Base-by-base conservation (phyloP, 2,888 invertebrate genomes). In the Idaea straminata region DNA sequence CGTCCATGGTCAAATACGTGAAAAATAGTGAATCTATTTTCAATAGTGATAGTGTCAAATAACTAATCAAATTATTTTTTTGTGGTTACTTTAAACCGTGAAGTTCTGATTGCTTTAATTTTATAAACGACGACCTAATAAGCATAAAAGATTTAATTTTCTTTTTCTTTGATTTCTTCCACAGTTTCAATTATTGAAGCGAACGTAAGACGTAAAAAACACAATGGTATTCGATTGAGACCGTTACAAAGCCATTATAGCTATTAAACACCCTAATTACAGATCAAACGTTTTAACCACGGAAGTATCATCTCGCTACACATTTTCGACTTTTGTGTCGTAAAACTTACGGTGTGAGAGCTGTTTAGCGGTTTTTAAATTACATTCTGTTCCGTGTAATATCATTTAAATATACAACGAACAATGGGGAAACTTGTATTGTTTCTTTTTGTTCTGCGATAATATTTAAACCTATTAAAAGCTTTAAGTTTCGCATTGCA, bases 211-310 rank as follows among this genome's bases (percentile, higher is more conserved):
- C 72, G 77, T 74, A 80, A 83, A 85, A 84, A 87, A 89, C 80
- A 87, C 87, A 87, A 88, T 84, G 76, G 80, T 77, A 79, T 84
- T 83, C 82, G 83, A 89, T 86, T 81, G 85, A 82, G 82, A 87
- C 90, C 90, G 89, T 90, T 89, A 89, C 85, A 72, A 25, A 79
- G 82, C 85, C 80, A 89, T 88, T 89, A 89, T 84, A 47, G 81
- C 80, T 80, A 83, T 84, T 90, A 91, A 88, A 83, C 77, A 86
- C 89, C 89, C 87, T 88, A 91, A 92, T 92, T 91, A 91, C 84
- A 83, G 83, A 88, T 91, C 88, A 88, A 91, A 89, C 84, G 85
- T 78, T 80, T 83, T 81, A 85, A 89, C 91, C 92, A 87, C 92
- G 91, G 88, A 86, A 82, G 79, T 80, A 84, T 84, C 83, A 86